A percentile compares a stretch with the other conserved stretches of the same genome.
These are phyloP conservation scores for Solenopsis invicta DNA, from an alignment of 1,140 invertebrate genomes.

Conservation along the genomic window DNA sequence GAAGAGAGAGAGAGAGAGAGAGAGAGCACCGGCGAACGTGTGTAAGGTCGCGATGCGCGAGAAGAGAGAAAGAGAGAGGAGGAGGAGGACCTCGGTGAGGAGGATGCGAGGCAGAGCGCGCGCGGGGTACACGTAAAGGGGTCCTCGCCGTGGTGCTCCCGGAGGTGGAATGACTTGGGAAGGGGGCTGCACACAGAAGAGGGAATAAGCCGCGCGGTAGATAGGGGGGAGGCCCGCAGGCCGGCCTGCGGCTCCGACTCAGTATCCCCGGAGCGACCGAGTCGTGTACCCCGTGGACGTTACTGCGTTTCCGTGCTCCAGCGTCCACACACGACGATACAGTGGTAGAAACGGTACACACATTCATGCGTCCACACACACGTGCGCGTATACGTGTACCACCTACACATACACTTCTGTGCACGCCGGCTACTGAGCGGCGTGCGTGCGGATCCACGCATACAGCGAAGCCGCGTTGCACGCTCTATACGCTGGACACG, in stretches of 20 bases:
- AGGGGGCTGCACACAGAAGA: no score
- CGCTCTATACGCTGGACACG: conserved; percentile 15
- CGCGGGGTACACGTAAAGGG: conserved; percentile 60
- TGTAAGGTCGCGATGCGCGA: conserved; percentile 42
- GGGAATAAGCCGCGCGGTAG: conserved; percentile 42
- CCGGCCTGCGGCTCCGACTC: conserved; percentile 86
- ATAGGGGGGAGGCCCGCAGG: conserved; percentile 85
- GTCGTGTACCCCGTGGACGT: conserved; percentile 81
- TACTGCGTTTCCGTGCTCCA: conserved; percentile 73
- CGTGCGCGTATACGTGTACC: neutral
- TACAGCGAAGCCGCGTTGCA: conserved; percentile 6
- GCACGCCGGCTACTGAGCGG: conserved; percentile 9
- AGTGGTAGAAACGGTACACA: conserved; percentile 31
- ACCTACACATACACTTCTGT: neutral
- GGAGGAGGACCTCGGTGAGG: conserved; percentile 37
- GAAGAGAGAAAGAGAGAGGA: conserved; percentile 48
- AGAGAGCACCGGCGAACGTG: conserved; percentile 25
- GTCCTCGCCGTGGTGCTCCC: conserved; percentile 47
- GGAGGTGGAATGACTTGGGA: conserved; percentile 62
- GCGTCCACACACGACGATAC: conserved; percentile 43
- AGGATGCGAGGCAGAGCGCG: conserved; percentile 46
- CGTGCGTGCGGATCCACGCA: neutral
- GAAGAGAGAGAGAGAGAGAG: conserved; percentile 32
- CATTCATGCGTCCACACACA: neutral
- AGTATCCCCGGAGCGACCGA: conserved; percentile 86